Base-by-base conservation (phyloP, 2,113 vertebrate genomes). In the Atherinomorus stipes region DNA sequence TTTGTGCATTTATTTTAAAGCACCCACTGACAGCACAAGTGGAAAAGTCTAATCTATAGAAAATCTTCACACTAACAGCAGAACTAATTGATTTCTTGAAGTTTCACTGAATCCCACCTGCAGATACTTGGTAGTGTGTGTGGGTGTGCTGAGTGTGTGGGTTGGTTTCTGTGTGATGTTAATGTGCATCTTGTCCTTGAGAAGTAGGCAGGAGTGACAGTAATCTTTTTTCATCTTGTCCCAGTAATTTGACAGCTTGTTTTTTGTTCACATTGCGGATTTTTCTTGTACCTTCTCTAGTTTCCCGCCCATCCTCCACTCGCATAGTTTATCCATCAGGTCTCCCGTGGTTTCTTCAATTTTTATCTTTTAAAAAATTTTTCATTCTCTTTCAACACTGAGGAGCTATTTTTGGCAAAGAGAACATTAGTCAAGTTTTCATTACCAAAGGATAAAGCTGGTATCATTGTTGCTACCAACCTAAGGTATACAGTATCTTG, bases 181-280 rank as follows among this genome's bases (percentile, higher is more conserved):
- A 60, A 40, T 57, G 57, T 21, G 21, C 6, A 34, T 69, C 23
- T 28, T 72, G 60, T 86, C 79, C 66, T 67, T 78, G 73, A 37
- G 66, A 73, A 70, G 53, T 42, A 51, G 26, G 28, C 38, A 49
- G 22, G 7, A 73, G 42, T 66, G 68, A 60, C 70, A 64, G 11
- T 42, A 34, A 77, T 85, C 50, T 38, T 61, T 76, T 50, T 42
- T 19, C 2, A 65, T 63, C 31, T 78, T 18, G 15, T 76, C 57
- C n/a, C 9, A 71, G 60, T 73, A 66, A 78, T 70, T 65, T 80
- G 65, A 80, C 56, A 47, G 71, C 76, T 87, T 72, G 53, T 53
- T 79, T 76, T 69, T 45, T 31, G 38, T 26, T 40, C 1, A 23
- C 11, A 42, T 38, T 75, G 40, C 52, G 74, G 65, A 12, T 62